Base-by-base conservation (phyloP, 1,140 invertebrate species). In the Zophobas morio region DNA sequence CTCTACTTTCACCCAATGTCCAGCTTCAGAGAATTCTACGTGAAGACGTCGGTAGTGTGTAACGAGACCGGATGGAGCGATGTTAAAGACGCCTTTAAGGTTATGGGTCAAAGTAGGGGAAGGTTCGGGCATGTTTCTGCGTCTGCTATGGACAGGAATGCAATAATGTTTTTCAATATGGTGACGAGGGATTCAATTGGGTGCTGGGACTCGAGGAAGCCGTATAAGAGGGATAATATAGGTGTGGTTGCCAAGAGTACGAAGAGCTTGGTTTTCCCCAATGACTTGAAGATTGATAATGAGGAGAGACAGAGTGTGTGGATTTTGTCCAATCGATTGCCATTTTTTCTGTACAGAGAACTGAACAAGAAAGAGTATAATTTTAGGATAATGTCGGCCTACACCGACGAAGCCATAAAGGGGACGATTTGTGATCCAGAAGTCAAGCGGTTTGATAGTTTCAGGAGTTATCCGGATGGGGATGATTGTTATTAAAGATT, bases 1-100 rank as follows among this genome's bases (percentile, higher is more conserved):
- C 80, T 96, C 4, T 95, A 91, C 79, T 95, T 94, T 82, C 93
- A 95, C 86, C 90, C 94, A 0, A 91, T 96, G 92, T 93, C 93
- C 0, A 94, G 94, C 82, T 93, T 91, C 73, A 81, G 89, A 36
- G 94, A 95, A 84, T 96, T 94, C 82, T 90, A 90, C 34, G 92
- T 95, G 0, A 88, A 90, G 2, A 91, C 93, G 0, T 89, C 90
- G 0, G 85, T 92, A 0, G 83, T 96, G 0, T 84, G 88, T 0
- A 90, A 93, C 57, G 90, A 92, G 74, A 87, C 86, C 0, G 86
- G 88, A 0, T 89, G 88, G 81, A 84, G 86, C 34, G 86, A 89
- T 1, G 88, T 88, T 32, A 88, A 85, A 0, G 89, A 90, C 4
- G 89, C 89, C 6, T 94, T 95, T 78, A 85, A 89, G 51, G 84